A percentile compares a stretch with the other conserved stretches of the same genome.
These are phyloP conservation scores for Ardeotis arabs DNA, from an alignment of 2,113 vertebrate species.

Conservation along the genomic window DNA sequence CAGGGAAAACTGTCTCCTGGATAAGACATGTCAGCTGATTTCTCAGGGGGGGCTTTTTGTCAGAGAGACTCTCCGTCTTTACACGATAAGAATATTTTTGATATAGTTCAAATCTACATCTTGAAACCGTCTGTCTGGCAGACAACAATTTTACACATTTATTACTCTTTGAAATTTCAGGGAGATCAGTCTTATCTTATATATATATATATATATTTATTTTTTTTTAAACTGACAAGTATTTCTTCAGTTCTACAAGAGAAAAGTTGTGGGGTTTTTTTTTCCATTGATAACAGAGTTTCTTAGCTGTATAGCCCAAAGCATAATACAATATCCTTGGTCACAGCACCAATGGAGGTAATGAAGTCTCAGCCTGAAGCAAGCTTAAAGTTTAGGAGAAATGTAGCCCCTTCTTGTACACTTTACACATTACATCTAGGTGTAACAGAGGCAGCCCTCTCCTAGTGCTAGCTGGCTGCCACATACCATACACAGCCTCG, in stretches of 20 bases:
- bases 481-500: not conserved
- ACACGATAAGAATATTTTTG: not conserved
- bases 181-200: not conserved
- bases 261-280: not conserved
- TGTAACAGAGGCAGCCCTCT: fast-evolving
- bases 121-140: not conserved
- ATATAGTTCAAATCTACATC: not conserved
- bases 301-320: not conserved
- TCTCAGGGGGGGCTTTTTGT: not conserved
- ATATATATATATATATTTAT: not conserved
- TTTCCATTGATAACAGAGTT: not conserved
- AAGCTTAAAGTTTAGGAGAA: not conserved
- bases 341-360: not conserved
- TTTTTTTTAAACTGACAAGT: conserved; percentile 9
- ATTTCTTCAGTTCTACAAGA: conserved; percentile 11
- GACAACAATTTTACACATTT: not conserved
- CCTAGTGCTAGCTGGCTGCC: not conserved
- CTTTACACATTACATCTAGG: not conserved
- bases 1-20: not conserved
- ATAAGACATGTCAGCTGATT: not conserved
- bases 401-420: not conserved
- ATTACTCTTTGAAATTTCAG: not conserved
- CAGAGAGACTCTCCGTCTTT: not conserved
- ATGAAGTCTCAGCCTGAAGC: not conserved
- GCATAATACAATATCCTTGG: not conserved